Conservation (phyloP, 1,140 invertebrate species). For the Halyomorpha halys region DNA sequence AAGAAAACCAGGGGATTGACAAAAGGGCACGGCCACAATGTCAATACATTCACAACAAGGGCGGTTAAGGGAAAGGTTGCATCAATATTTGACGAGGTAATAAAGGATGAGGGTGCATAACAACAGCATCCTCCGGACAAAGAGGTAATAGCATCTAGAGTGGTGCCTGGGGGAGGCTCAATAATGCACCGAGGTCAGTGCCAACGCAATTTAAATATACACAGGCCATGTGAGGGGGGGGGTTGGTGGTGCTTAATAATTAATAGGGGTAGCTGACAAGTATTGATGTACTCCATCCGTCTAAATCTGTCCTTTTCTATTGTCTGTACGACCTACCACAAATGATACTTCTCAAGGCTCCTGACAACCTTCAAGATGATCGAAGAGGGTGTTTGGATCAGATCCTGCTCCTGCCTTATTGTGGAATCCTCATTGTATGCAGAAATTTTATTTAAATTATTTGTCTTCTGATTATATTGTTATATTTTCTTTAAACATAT, state of each 20-base stretch:
- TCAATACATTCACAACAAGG: no score
- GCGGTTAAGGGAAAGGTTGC: background rate
- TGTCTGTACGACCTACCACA: background rate
- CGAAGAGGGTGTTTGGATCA: no score
- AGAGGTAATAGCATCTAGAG: slow-evolving; percentile 4
- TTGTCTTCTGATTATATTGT: no score
- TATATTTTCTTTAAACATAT: no score
- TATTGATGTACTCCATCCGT: slow-evolving; percentile 1
- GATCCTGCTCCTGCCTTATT: no score
- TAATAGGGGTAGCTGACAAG: background rate
- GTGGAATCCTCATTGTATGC: no score
- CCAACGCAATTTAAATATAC: slow-evolving; percentile 5
- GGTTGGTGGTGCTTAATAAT: background rate
- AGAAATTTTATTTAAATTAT: no score
- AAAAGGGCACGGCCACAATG: no score
- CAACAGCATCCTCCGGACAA: slow-evolving; percentile 1
- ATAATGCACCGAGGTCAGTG: background rate
- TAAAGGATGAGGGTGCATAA: slow-evolving; percentile 2
- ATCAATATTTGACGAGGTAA: slow-evolving; percentile 8
- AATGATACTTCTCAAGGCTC: no score
- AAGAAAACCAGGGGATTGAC: no score
- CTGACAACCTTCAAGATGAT: no score
- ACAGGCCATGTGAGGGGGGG: background rate
- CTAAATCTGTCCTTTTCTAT: background rate
- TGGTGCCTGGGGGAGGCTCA: background rate